Evolutionary conservation across 2,797 vertebrate species (phyloP).

Genomic region (Ctenopoma multispine): DNA sequence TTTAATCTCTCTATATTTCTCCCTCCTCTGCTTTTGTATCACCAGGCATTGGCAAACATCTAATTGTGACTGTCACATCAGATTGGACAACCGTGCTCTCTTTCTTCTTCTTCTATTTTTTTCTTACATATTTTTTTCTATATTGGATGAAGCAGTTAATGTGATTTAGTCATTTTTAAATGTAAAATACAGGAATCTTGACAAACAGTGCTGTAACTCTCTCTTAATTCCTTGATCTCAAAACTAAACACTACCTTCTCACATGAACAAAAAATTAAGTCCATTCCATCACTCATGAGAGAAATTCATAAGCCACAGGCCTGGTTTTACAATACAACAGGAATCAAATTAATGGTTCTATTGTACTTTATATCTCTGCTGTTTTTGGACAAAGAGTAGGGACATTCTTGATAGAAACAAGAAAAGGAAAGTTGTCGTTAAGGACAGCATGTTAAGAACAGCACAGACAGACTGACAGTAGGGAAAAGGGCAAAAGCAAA

Average conservation of each 20-base stretch:
- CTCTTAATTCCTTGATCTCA: too few species aligned
- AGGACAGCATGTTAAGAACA: background rate
- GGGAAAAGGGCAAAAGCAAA: background rate
- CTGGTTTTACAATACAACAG: conserved; percentile 3
- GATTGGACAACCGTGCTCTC: background rate
- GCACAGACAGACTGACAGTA: conserved; percentile 6
- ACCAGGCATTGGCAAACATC: background rate
- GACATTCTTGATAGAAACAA: conserved; percentile 2
- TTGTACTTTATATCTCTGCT: background rate
- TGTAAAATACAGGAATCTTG: too few species aligned
- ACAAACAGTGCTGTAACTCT: too few species aligned
- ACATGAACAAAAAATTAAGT: too few species aligned
- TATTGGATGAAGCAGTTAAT: too few species aligned
- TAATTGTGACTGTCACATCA: background rate
- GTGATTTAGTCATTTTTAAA: too few species aligned
- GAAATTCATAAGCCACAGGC: too few species aligned
- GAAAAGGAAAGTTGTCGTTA: conserved; percentile 15
- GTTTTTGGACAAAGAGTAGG: background rate
- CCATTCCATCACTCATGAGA: too few species aligned
- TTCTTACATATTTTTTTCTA: too few species aligned
- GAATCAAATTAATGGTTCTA: background rate
- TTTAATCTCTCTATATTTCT: conserved; percentile 8
- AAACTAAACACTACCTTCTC: too few species aligned
- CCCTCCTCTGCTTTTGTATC: conserved; percentile 2
- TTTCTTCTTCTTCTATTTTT: too few species aligned